Conservation (phyloP, 92 coral and sea anemone species). For the Scolanthus callimorphus region DNA sequence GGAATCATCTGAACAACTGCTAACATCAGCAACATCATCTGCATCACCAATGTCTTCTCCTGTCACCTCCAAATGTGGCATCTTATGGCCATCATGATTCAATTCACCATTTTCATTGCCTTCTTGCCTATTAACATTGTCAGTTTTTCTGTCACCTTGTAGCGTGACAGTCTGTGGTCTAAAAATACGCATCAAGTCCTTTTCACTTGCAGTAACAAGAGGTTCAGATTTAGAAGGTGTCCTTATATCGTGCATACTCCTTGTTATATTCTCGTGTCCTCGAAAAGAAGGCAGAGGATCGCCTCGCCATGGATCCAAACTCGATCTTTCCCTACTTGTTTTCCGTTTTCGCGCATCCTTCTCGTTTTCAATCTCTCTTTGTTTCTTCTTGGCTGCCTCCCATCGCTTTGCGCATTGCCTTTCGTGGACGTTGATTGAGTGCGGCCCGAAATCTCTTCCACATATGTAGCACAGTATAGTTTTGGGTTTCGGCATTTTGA, state of each 20-base stretch:
- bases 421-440: constrained; percentile 73
- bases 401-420: constrained; percentile 85
- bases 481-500: constrained; percentile 78
- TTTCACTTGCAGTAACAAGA: constrained; percentile 44
- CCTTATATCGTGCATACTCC: constrained; percentile 69
- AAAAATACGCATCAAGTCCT: constrained; percentile 28
- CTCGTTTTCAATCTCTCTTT: constrained; percentile 26
- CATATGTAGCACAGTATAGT: constrained; percentile 84
- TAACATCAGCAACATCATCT: no score
- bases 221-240: constrained; percentile 16
- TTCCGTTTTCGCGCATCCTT: constrained; percentile 32
- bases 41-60: no score
- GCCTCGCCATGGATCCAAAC: constrained; percentile 39
- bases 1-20: no score
- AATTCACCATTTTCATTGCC: constrained; percentile 3
- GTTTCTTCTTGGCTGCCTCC: constrained; percentile 54
- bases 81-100: constrained; percentile 3
- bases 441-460: constrained; percentile 80
- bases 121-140: constrained; percentile 10
- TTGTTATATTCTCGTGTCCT: constrained; percentile 29
- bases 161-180: constrained; percentile 47
- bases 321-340: constrained; percentile 22
- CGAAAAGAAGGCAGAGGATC: constrained; percentile 27
- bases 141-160: constrained; percentile 6
- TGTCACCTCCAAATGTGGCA: no score